Conservation (phyloP, 2,888 invertebrate genomes). For the Linyphia triangularis region DNA sequence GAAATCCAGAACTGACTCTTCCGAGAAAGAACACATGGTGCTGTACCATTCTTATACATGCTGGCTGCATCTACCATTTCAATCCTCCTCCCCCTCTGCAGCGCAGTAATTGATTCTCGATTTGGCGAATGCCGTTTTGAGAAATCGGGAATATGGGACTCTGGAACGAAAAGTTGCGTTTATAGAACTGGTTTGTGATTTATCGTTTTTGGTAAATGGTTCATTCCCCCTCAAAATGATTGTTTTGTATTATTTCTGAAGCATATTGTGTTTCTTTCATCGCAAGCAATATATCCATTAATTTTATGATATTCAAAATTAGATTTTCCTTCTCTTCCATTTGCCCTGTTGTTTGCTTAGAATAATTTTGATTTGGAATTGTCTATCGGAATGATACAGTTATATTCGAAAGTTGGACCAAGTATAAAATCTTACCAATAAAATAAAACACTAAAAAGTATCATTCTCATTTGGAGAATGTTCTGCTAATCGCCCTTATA, state of each 20-base stretch:
- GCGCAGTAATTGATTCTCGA: conserved; percentile 73
- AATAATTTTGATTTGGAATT: too few relatives aligned
- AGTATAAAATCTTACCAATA: too few relatives aligned
- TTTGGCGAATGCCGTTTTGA: conserved; percentile 66
- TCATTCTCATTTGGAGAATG: too few relatives aligned
- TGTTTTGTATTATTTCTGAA: not conserved
- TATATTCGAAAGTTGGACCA: too few relatives aligned
- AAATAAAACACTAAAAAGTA: too few relatives aligned
- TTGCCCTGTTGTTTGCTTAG: too few relatives aligned
- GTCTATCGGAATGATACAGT: too few relatives aligned
- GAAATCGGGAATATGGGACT: conserved; percentile 60
- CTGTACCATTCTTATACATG: conserved; percentile 49
- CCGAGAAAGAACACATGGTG: conserved; percentile 72
- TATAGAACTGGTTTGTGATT: conserved; percentile 47
- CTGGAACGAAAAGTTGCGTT: conserved; percentile 8
- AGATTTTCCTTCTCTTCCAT: too few relatives aligned
- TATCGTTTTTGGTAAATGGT: conserved; percentile 52
- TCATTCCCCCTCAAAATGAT: too few relatives aligned
- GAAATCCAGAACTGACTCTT: conserved; percentile 65
- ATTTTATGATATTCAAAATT: not conserved
- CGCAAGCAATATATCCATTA: not conserved
- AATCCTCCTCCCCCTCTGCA: not conserved
- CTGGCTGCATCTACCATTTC: conserved; percentile 21
- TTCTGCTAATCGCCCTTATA: too few relatives aligned
- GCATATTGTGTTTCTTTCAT: not conserved